phyloP scores from a whole-genome alignment of 2,888 invertebrate species.

The Macrophya annulata region DNA sequence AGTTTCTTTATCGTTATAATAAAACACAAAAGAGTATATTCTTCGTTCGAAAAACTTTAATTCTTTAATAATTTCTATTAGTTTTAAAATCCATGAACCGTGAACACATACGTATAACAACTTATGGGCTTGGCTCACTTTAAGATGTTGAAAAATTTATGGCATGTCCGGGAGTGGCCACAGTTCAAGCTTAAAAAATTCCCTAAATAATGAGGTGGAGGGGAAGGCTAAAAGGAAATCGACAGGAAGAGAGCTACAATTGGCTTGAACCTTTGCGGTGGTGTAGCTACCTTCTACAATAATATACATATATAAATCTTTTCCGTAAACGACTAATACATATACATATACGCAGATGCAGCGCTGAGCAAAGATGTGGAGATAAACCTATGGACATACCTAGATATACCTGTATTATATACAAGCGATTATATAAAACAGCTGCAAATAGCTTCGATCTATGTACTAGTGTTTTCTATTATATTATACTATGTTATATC shows the following conservation, averaged over 20 bases:
- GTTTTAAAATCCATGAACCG: not conserved
- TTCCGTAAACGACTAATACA: conserved; percentile 16
- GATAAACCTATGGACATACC: not conserved
- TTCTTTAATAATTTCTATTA: not conserved
- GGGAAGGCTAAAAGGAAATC: too few relatives aligned
- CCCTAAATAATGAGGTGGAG: not conserved
- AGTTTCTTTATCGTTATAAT: not conserved
- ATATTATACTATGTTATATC: not conserved
- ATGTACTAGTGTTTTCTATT: not conserved
- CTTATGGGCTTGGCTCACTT: conserved; percentile 5
- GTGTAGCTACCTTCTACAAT: not conserved
- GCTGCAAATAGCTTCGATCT: conserved; percentile 2
- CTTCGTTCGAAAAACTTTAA: not conserved
- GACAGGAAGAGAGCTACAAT: conserved; percentile 25
- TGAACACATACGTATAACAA: not conserved
- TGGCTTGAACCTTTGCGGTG: conserved; percentile 1
- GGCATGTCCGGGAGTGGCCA: conserved; percentile 24
- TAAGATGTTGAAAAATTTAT: conserved; percentile 12
- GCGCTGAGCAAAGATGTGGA: not conserved
- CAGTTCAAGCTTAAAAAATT: not conserved
- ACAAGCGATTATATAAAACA: not conserved
- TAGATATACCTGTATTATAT: too few relatives aligned
- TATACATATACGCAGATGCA: conserved; percentile 3
- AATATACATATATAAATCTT: not conserved
- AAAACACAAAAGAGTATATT: not conserved